Evolutionary conservation across 2,888 invertebrate species (phyloP).

Genomic region (Gastrophysa polygoni): DNA sequence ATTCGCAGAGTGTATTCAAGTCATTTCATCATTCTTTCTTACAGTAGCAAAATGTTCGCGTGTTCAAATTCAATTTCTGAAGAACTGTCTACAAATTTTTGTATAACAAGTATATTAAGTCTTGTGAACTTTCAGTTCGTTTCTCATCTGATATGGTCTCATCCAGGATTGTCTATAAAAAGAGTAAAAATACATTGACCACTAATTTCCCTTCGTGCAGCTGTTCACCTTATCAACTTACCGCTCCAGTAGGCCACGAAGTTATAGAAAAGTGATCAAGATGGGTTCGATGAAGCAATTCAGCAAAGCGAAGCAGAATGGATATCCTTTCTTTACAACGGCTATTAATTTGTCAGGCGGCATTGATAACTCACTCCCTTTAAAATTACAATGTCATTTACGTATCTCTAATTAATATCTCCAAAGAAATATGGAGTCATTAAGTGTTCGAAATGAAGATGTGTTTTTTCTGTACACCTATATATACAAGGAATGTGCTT

Average conservation of each 20-base stretch:
- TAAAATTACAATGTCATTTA: constrained; percentile 11
- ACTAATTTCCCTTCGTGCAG: no score
- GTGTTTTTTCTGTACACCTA: background rate
- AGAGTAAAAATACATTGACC: no score
- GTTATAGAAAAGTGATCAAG: background rate
- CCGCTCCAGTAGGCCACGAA: background rate
- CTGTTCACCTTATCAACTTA: background rate
- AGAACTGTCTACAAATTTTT: no score
- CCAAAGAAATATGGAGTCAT: constrained; percentile 4
- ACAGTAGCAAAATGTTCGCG: no score
- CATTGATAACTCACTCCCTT: constrained; percentile 9
- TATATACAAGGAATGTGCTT: background rate
- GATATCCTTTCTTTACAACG: background rate
- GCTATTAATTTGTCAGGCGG: constrained; percentile 13
- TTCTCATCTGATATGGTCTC: no score
- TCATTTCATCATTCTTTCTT: no score
- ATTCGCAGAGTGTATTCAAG: no score
- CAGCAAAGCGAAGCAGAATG: background rate
- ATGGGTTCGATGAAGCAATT: background rate
- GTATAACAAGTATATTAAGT: no score
- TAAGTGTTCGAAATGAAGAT: constrained; percentile 9
- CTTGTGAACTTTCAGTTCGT: no score
- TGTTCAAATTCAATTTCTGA: no score
- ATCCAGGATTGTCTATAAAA: no score
- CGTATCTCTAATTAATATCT: constrained; percentile 18